These are phyloP conservation scores for Heteronetta atricapilla DNA, from an alignment of 2,113 vertebrate species.

Conservation along the genomic window DNA sequence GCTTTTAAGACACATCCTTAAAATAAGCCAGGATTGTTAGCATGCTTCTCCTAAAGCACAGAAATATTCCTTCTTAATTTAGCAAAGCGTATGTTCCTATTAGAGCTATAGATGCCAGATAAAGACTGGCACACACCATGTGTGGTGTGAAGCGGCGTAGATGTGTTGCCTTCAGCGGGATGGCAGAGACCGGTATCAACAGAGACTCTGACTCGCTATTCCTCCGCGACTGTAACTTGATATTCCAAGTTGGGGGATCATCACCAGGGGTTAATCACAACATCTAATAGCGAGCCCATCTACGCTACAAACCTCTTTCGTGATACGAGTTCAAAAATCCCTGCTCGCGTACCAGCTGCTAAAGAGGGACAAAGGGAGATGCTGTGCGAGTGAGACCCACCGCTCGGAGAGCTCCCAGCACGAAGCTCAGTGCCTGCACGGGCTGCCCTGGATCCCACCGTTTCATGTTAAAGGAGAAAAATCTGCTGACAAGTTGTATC, in stretches of 20 bases:
- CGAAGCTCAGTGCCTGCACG: neutral
- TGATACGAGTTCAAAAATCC: neutral
- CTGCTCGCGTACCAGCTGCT: neutral
- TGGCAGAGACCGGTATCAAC: neutral
- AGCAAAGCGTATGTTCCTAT: conserved; percentile 35
- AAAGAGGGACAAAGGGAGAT: neutral
- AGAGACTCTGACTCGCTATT: neutral
- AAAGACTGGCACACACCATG: conserved; percentile 19
- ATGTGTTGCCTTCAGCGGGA: neutral
- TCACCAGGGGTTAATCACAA: neutral
- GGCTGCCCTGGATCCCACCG: neutral
- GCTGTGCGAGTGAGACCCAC: neutral
- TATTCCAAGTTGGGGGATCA: neutral
- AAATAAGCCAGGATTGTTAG: conserved; percentile 42
- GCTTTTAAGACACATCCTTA: conserved; percentile 31
- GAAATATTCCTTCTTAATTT: conserved; percentile 58
- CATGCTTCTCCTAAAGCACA: conserved; percentile 13
- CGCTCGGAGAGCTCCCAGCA: neutral
- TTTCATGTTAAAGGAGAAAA: neutral
- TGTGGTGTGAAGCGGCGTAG: conserved; percentile 24
- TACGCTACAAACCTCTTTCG: neutral
- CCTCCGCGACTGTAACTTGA: neutral
- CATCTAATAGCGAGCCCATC: neutral
- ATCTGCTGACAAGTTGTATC: neutral
- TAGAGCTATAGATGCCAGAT: conserved; percentile 35